These are phyloP conservation scores for Sebastes hubbsi DNA, from an alignment of 2,797 vertebrate genomes.

Conservation along the genomic window DNA sequence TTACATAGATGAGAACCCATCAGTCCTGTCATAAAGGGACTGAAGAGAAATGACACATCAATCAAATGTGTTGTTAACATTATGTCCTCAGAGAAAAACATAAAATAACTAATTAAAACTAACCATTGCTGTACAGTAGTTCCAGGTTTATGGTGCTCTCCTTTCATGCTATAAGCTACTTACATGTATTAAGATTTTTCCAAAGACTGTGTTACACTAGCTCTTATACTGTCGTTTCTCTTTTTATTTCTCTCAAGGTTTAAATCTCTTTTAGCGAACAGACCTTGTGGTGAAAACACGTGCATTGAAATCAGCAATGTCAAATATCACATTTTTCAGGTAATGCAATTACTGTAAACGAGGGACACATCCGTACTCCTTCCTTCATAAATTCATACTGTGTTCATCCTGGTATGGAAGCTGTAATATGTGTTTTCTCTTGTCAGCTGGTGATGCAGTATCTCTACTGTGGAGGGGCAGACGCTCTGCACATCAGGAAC, in stretches of 20 bases:
- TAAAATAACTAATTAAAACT: background rate
- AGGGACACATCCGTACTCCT: background rate
- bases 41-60: background rate
- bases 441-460: slow-evolving; percentile 99
- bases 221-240: background rate
- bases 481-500: slow-evolving; percentile 95
- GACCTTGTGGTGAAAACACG: slow-evolving; percentile 92
- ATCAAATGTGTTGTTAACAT: background rate
- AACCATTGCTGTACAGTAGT: background rate
- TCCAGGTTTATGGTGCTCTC: background rate
- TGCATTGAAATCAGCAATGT: slow-evolving; percentile 99
- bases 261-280: slow-evolving; percentile 94
- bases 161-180: background rate
- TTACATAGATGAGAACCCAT: slow-evolving; percentile 4
- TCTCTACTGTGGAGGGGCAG: slow-evolving; percentile 94
- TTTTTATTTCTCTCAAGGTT: slow-evolving; percentile 82
- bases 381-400: background rate
- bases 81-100: background rate
- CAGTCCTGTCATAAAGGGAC: slow-evolving; percentile 2
- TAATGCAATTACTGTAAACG: slow-evolving; percentile 58
- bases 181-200: background rate
- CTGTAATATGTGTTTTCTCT: background rate
- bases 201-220: background rate
- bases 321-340: slow-evolving; percentile 99
- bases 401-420: background rate